phyloP scores from a whole-genome alignment of 2,797 vertebrate species.

The Ciconia nigra region DNA sequence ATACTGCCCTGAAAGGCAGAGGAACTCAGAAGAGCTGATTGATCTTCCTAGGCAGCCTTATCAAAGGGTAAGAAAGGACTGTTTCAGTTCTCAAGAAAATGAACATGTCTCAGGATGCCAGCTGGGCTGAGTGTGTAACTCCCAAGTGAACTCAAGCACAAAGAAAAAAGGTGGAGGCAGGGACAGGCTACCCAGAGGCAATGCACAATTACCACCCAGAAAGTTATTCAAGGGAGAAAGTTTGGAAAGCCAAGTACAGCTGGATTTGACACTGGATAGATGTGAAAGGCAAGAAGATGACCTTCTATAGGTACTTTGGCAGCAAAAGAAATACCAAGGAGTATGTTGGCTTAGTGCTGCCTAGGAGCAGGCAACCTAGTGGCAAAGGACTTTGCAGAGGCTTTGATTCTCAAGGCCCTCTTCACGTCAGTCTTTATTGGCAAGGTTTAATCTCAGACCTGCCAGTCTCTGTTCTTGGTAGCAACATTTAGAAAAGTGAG shows the following conservation, averaged over 20 bases:
- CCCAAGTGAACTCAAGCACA: not conserved
- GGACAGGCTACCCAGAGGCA: not conserved
- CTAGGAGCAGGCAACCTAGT: not conserved
- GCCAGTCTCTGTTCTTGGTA: not conserved
- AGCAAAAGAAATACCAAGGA: not conserved
- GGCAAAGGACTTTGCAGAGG: not conserved
- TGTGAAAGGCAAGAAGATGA: not conserved
- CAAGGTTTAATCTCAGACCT: not conserved
- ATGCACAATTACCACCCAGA: not conserved
- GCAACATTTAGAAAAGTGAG: not conserved
- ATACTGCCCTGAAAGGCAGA: not conserved
- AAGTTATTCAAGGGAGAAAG: not conserved
- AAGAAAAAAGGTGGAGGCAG: not conserved
- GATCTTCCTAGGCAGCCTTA: not conserved
- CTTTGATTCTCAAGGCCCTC: not conserved
- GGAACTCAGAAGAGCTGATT: not conserved
- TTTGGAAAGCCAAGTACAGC: not conserved
- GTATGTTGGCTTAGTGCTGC: not conserved
- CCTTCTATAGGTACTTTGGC: not conserved
- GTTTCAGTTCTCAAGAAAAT: not conserved
- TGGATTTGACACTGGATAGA: not conserved
- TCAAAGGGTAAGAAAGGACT: not conserved
- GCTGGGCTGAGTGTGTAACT: not conserved
- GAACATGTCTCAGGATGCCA: accelerated
- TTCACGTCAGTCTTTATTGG: accelerated